phyloP scores from a whole-genome alignment of 2,113 vertebrate species.

The Elephantulus edwardii region DNA sequence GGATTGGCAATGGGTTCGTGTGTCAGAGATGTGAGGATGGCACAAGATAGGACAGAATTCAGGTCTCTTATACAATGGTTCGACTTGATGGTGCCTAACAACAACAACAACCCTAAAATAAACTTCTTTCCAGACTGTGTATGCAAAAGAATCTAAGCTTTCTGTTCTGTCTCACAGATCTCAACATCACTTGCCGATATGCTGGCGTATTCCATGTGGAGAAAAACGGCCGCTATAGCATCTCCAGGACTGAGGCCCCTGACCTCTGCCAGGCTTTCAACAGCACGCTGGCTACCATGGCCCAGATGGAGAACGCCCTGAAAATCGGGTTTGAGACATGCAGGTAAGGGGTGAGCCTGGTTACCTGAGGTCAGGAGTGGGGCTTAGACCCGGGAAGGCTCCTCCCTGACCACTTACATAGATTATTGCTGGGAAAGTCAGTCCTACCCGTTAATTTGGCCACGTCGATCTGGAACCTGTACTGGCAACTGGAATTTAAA shows the following conservation, averaged over 20 bases:
- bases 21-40: too few species aligned
- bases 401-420: background rate
- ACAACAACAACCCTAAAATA: background rate
- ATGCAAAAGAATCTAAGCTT: background rate
- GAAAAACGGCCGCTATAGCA: conserved; percentile 87
- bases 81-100: too few species aligned
- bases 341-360: conserved; percentile 85
- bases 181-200: conserved; percentile 87
- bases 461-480: conserved; percentile 32
- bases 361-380: rapidly evolving
- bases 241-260: conserved; percentile 81
- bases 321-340: conserved; percentile 87
- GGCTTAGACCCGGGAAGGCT: background rate
- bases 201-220: conserved; percentile 91
- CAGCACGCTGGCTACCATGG: conserved; percentile 83
- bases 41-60: too few species aligned
- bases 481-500: conserved; percentile 14
- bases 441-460: conserved; percentile 43
- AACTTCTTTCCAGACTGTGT: background rate
- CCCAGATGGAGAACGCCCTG: conserved; percentile 83
- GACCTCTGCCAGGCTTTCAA: conserved; percentile 85
- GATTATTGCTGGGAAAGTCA: background rate
- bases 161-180: conserved; percentile 76
- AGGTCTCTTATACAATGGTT: too few species aligned
- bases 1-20: too few species aligned